These are phyloP conservation scores for Maconellicoccus hirsutus DNA, from an alignment of 1,140 invertebrate genomes.

Conservation along the genomic window DNA sequence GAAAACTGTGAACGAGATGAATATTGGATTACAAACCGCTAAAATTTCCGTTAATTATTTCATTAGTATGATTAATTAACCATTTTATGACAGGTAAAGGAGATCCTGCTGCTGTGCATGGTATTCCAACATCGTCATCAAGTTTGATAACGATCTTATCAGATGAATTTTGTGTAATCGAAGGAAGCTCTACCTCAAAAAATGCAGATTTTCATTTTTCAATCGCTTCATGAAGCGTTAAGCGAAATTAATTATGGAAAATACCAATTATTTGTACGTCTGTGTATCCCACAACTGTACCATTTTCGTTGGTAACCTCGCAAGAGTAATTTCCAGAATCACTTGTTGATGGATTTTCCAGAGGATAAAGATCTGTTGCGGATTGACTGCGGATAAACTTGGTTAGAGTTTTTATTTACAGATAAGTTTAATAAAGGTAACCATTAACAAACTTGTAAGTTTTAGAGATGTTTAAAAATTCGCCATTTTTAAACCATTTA, in stretches of 20 bases:
- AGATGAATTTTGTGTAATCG: not conserved
- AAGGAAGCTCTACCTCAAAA: not conserved
- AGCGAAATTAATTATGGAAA: too few species aligned
- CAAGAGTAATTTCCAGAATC: constrained; percentile 82
- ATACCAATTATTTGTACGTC: constrained; percentile 13
- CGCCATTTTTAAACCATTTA: constrained; percentile 38
- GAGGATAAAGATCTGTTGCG: constrained; percentile 23
- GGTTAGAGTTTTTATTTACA: too few species aligned
- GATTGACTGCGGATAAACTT: constrained; percentile 30
- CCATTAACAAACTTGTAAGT: constrained; percentile 19
- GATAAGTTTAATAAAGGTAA: too few species aligned
- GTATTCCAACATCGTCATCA: not conserved
- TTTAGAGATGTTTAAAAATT: not conserved
- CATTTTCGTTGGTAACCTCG: constrained; percentile 60
- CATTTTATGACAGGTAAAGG: not conserved
- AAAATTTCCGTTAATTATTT: not conserved
- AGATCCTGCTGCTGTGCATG: not conserved
- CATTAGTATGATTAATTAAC: constrained; percentile 11
- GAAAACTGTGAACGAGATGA: not conserved
- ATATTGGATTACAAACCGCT: not conserved
- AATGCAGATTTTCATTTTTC: too few species aligned
- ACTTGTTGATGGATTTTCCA: constrained; percentile 35
- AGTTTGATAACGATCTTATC: constrained; percentile 14
- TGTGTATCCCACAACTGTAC: constrained; percentile 29
- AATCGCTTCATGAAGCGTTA: too few species aligned